Evolutionary conservation across 2,888 invertebrate genomes (phyloP).

Genomic region (Phlogophora meticulosa): DNA sequence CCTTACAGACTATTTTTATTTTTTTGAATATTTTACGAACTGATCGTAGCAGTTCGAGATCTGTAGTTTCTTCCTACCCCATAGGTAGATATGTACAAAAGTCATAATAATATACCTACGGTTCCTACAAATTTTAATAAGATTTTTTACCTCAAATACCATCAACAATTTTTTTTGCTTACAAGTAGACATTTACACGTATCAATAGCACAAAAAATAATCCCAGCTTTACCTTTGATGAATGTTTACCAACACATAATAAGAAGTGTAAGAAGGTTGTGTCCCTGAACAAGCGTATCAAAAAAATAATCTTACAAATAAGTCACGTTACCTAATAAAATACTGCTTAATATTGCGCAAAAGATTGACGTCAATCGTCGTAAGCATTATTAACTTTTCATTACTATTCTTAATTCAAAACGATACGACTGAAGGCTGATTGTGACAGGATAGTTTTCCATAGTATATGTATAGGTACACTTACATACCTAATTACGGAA

Average conservation of each 20-base stretch:
- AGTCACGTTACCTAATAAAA: slow-evolving; percentile 67
- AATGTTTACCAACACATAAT: slow-evolving; percentile 1
- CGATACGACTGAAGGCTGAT: slow-evolving; percentile 63
- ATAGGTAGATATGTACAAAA: neutral
- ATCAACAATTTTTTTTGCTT: slow-evolving; percentile 16
- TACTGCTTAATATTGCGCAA: slow-evolving; percentile 66
- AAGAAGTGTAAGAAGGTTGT: slow-evolving; percentile 29
- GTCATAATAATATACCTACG: neutral
- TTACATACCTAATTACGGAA: slow-evolving; percentile 43
- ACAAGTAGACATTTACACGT: slow-evolving; percentile 25
- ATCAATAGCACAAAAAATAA: slow-evolving; percentile 45
- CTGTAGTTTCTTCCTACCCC: too few species aligned
- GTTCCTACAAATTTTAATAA: too few species aligned
- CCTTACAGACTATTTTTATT: too few species aligned
- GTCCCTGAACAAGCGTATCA: slow-evolving; percentile 63
- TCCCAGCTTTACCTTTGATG: slow-evolving; percentile 24
- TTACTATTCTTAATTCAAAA: slow-evolving; percentile 75
- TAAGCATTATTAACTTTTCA: slow-evolving; percentile 75
- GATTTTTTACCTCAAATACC: neutral
- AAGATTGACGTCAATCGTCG: slow-evolving; percentile 71
- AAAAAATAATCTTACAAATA: slow-evolving; percentile 67
- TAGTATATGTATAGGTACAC: slow-evolving; percentile 33
- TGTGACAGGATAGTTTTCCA: slow-evolving; percentile 61
- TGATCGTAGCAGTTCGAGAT: too few species aligned
- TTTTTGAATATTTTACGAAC: too few species aligned